A percentile compares a stretch with the other conserved stretches of the same genome.
These are phyloP conservation scores for Drosophila azteca DNA, from an alignment of 1,140 invertebrate genomes.

Conservation along the genomic window DNA sequence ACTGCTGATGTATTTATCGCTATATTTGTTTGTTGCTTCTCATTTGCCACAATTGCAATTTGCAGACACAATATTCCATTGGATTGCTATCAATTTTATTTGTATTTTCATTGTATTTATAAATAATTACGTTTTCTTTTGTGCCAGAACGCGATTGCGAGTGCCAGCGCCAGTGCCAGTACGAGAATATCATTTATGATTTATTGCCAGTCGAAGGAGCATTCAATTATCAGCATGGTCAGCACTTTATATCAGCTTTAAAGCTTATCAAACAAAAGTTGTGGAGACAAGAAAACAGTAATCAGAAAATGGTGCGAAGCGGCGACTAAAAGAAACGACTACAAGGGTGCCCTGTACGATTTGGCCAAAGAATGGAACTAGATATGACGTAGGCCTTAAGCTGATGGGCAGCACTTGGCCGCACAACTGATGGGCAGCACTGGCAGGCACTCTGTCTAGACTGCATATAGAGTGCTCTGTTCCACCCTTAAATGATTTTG, in stretches of 20 bases:
- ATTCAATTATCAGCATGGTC: constrained; percentile 46
- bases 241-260: constrained; percentile 41
- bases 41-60: constrained; percentile 1
- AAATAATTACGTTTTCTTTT: constrained; percentile 26
- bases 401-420: too few relatives aligned
- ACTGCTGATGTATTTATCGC: constrained; percentile 21
- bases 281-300: constrained; percentile 25
- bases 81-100: background rate
- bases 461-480: too few relatives aligned
- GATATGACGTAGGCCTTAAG: too few relatives aligned
- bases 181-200: constrained; percentile 30
- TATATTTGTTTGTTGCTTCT: constrained; percentile 4
- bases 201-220: constrained; percentile 32
- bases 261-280: constrained; percentile 40
- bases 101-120: constrained; percentile 18
- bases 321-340: background rate
- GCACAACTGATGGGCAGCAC: too few relatives aligned
- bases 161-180: background rate
- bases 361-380: too few relatives aligned
- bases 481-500: background rate
- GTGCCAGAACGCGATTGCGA: too few relatives aligned
- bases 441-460: too few relatives aligned
- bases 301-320: background rate
- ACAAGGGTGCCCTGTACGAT: background rate
- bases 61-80: constrained; percentile 9